Base-by-base conservation (phyloP, 1,140 invertebrate species). In the Alviniconcha marisindica region DNA sequence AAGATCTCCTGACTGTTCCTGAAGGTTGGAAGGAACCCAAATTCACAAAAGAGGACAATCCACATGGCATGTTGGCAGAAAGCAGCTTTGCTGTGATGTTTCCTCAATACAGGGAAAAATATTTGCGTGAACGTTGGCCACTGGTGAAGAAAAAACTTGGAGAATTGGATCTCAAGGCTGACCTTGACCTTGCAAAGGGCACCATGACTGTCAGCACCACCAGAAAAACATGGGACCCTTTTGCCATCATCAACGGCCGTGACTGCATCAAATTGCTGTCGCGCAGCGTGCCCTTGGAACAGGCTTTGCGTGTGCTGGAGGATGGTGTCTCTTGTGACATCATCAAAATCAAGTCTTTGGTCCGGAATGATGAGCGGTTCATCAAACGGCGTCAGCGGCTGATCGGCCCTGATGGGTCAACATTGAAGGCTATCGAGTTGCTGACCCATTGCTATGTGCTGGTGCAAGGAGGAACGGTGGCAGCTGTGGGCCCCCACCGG, bases 211-310 rank as follows among this genome's bases (percentile, higher is more conserved):
- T 99, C 0, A 95, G 95, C 91, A 99, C 99, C 0, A 99, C 98
- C 0, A 95, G 97, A 77, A 99, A 99, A 94, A 99, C 98, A 1
- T 99, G 97, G 97, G 99, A 99, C 95, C 99, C 99, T 0, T 99
- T 97, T 87, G 97, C 99, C 66, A 97, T 99, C 69, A 95, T 99
- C 14, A 99, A 99, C 94, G 97, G 98, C 14, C 95, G 98, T 85
- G 99, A 99, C 92, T 95, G 99, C 93, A 97, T 99, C 83, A 99
- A 99, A 92, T 93, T 99, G 3, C 92, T 99, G 83, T 97, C 98
- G 1, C 94, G 99, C 88, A 99, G 98, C 93, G 98, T 99, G 24
- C 98, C 99, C 0, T 98, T 96, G 90, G 98, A 99, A 93, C 98
- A 99, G 93, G 95, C 95, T 33, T 85, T 93, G 31, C 88, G 92